A percentile compares a stretch with the other conserved stretches of the same genome.
Evolutionary conservation across 2,888 invertebrate species (phyloP).

Genomic region (Coelogynopora nodosa): DNA sequence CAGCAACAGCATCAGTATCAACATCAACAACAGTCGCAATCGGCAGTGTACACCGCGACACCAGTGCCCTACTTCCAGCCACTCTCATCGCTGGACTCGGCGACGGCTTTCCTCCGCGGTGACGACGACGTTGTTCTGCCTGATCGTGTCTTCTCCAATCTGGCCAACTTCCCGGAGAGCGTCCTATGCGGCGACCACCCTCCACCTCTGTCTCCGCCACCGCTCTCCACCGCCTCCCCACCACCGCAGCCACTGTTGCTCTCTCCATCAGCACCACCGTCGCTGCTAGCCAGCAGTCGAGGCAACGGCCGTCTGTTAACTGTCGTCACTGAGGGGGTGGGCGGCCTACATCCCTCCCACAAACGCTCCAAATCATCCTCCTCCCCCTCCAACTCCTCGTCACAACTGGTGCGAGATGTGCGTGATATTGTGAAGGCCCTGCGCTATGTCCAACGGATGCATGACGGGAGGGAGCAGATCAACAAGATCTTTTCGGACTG

Average conservation of each 20-base stretch:
- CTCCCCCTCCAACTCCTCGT: not conserved
- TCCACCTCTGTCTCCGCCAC: not conserved
- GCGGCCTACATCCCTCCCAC: not conserved
- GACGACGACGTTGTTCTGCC: not conserved
- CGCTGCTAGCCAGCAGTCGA: not conserved
- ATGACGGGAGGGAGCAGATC: constrained; percentile 44
- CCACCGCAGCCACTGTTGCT: not conserved
- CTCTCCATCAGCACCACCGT: no score
- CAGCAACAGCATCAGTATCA: no score
- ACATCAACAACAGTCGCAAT: not conserved
- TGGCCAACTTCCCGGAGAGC: not conserved
- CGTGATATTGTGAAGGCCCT: constrained; percentile 44
- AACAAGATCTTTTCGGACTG: constrained; percentile 45
- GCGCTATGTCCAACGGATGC: constrained; percentile 44
- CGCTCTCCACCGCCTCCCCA: not conserved
- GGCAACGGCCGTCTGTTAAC: not conserved
- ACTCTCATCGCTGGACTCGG: not conserved
- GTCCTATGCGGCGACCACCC: not conserved
- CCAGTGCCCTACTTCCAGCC: constrained; percentile 18
- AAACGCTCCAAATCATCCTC: not conserved
- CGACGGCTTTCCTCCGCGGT: not conserved
- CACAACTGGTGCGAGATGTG: constrained; percentile 37
- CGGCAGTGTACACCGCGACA: not conserved
- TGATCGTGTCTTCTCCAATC: constrained; percentile 16
- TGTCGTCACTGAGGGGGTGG: not conserved